Evolutionary conservation across 2,888 invertebrate species (phyloP).

Genomic region (Oligia strigilis): DNA sequence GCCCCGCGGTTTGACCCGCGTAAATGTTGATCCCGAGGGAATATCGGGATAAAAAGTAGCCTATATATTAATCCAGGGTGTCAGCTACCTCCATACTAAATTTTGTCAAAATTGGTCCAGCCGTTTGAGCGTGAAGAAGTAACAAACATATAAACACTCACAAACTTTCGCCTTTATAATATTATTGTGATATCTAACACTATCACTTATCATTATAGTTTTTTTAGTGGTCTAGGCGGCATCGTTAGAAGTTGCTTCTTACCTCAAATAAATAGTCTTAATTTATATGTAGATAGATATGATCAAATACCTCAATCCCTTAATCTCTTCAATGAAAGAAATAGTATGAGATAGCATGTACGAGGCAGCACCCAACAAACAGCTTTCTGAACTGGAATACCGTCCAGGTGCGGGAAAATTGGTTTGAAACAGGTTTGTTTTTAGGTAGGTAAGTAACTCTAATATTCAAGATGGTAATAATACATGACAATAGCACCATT

Average conservation of each 20-base stretch:
- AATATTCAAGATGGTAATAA: neutral
- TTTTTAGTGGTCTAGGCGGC: slow-evolving; percentile 22
- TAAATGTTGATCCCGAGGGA: too few relatives aligned
- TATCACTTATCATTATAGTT: neutral
- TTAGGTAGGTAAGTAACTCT: neutral
- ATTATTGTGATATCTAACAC: neutral
- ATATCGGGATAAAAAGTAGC: too few relatives aligned
- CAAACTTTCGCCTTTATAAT: too few relatives aligned
- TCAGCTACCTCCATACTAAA: too few relatives aligned
- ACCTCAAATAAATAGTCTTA: slow-evolving; percentile 7
- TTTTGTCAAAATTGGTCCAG: too few relatives aligned
- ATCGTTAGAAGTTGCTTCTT: slow-evolving; percentile 6
- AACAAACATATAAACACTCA: too few relatives aligned
- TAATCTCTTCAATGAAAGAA: slow-evolving; percentile 3
- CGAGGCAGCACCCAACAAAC: neutral
- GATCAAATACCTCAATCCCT: slow-evolving; percentile 11
- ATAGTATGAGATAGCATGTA: neutral
- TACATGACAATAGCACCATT: neutral
- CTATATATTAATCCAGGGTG: too few relatives aligned
- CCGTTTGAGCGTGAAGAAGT: too few relatives aligned
- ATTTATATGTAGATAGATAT: slow-evolving; percentile 15
- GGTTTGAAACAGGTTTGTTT: neutral
- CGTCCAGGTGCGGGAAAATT: slow-evolving; percentile 4
- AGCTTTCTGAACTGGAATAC: neutral
- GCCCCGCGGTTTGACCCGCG: too few relatives aligned